These are phyloP conservation scores for Pemphredon lugubris DNA, from an alignment of 2,888 invertebrate genomes.

Conservation along the genomic window DNA sequence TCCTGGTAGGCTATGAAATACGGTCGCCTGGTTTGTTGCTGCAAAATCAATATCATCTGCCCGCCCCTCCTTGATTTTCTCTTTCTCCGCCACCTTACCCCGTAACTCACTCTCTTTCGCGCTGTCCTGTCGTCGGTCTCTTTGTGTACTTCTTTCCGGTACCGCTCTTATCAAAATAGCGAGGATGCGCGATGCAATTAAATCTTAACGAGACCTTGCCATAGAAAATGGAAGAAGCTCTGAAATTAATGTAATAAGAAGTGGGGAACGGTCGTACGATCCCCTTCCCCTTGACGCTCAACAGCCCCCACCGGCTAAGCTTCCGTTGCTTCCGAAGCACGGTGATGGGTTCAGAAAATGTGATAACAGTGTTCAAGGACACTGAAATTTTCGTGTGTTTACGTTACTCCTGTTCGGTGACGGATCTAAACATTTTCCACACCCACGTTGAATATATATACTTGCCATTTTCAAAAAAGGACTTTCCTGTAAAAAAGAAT, in stretches of 20 bases:
- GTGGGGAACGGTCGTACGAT: constrained; percentile 6
- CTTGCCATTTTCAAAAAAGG: too few relatives aligned
- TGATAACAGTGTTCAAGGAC: too few relatives aligned
- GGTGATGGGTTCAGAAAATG: too few relatives aligned
- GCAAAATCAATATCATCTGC: constrained; percentile 75
- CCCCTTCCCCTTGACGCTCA: neutral
- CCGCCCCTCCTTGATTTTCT: constrained; percentile 43
- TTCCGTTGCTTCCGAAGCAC: too few relatives aligned
- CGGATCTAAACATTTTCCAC: too few relatives aligned
- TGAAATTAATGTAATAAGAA: constrained; percentile 38
- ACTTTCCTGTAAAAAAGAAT: too few relatives aligned
- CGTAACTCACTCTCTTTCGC: constrained; percentile 25
- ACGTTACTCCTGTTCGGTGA: too few relatives aligned
- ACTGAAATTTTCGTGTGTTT: too few relatives aligned
- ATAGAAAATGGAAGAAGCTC: constrained; percentile 20
- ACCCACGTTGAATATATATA: too few relatives aligned
- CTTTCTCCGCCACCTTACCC: constrained; percentile 25
- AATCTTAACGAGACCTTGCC: constrained; percentile 36
- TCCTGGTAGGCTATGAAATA: constrained; percentile 66
- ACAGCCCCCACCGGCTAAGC: too few relatives aligned
- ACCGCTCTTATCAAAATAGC: constrained; percentile 49
- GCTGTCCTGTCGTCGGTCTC: constrained; percentile 11
- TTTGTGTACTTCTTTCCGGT: constrained; percentile 32
- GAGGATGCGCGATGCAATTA: constrained; percentile 43
- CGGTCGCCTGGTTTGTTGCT: constrained; percentile 75